Base-by-base conservation (phyloP, 2,797 vertebrate genomes). In the Pangasius krempfi region DNA sequence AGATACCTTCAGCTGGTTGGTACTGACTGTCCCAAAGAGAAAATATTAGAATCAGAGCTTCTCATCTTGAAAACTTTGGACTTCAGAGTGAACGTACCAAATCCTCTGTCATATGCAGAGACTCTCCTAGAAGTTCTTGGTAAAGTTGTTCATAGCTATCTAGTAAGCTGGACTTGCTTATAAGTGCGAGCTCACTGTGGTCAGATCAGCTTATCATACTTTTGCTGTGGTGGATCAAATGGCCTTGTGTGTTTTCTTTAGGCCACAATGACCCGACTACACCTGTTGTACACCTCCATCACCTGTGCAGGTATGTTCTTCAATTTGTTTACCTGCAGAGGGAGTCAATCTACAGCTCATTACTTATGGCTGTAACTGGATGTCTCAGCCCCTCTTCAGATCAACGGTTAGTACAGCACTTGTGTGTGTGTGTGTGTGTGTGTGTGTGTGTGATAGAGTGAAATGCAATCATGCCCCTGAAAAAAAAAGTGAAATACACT, bases 91-190 rank as follows among this genome's bases (percentile, higher is more conserved):
- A 96, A 96, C 2, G 84, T 96, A 44, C 94, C 95, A 0, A 97
- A 97, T 91, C 98, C 98, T 0, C 86, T 98, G 90, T 95, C 93
- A 0, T 98, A 97, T 0, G 94, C 97, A 89, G 98, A 99, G 92
- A 95, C 96, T 87, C 97, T 99, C 2, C 94, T 99, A 86, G 98
- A 99, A 90, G 97, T 98, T 86, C 96, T 99, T 88, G 97, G 98
- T 99, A 94, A 95, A 66, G 95, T 89, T 47, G 1, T 84, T 58
- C 22, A 0, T 58, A 22, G 20, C 10, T 40, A 16, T 78, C 6
- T 47, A 7, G 10, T 56, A 52, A 7, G 56, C 50, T 52, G 4
- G 7, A 14, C 16, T 22, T 47, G 1, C 1, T 79, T 79, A 10
- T 25, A 7, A 82, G 9, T 62, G 33, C 5, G 4, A 62, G 30